A percentile compares a stretch with the other conserved stretches of the same genome.
Conservation (phyloP, 1,140 invertebrate species). For the Drosophila mojavensis region DNA sequence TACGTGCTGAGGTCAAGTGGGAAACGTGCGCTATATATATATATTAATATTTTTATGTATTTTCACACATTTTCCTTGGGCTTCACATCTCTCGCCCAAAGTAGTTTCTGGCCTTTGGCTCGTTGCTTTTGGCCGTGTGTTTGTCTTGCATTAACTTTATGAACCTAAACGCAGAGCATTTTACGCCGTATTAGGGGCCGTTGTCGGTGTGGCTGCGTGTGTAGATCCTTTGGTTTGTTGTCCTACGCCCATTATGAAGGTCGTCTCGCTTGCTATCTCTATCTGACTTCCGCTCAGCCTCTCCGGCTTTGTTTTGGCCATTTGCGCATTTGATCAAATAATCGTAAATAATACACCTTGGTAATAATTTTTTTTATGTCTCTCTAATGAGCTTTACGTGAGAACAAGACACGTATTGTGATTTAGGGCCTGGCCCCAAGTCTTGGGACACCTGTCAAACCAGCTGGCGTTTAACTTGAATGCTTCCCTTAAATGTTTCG, state of each 20-base stretch:
- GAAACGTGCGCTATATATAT: not conserved
- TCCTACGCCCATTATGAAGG: constrained; percentile 21
- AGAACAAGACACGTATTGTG: constrained; percentile 65
- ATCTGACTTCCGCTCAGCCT: not conserved
- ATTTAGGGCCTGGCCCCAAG: constrained; percentile 45
- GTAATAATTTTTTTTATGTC: constrained; percentile 79
- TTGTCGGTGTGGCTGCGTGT: constrained; percentile 3
- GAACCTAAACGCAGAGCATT: constrained; percentile 66
- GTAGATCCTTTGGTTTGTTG: constrained; percentile 27
- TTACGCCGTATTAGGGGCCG: constrained; percentile 38
- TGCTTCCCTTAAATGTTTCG: not conserved
- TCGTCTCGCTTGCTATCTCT: constrained; percentile 2
- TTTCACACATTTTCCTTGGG: constrained; percentile 23
- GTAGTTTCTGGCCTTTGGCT: constrained; percentile 37
- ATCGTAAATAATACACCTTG: constrained; percentile 77
- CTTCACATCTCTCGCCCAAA: constrained; percentile 21
- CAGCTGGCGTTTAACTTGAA: not conserved
- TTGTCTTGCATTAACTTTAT: constrained; percentile 79
- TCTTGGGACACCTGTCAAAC: not conserved
- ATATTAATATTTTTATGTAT: constrained; percentile 1
- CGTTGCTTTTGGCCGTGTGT: constrained; percentile 52
- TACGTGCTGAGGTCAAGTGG: constrained; percentile 24
- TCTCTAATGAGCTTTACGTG: constrained; percentile 76
- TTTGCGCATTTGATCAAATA: constrained; percentile 71
- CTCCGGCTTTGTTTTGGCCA: constrained; percentile 2